Base-by-base conservation (phyloP, 2,113 vertebrate genomes). In the Manacus vitellinus region DNA sequence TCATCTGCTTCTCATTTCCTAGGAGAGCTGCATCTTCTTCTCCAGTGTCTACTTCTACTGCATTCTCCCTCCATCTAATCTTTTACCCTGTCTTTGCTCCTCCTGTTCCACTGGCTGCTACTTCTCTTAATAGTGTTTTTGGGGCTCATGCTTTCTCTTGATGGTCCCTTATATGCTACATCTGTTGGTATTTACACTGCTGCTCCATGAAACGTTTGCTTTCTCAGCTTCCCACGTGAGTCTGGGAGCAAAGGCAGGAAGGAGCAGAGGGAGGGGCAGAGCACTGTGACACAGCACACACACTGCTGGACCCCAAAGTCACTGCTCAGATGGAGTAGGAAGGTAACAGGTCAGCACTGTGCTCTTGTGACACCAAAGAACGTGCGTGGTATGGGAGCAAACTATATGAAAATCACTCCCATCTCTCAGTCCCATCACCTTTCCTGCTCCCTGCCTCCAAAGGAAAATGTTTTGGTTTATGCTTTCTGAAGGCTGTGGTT, bases 301-400 rank as follows among this genome's bases (percentile, higher is more conserved):
- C 6, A 11, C 3, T 33, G 51, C 65, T 59, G 44, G 39, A n/a
- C 65, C 68, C 20, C n/a, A 20, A 73, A 44, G 31, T 43, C 54
- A 19, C 23, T 15, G 1, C 54, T n/a, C 6, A 8, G 37, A 8
- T 5, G 30, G 14, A 59, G 22, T 8, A 8, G 33, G 58, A 79
- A 92, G 35, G 35, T 39, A 85, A 59, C 6, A 30, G 66, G 63
- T 33, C 47, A 33, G 30, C 16, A 4, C 49, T 51, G 71, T 74
- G 41, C 19, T 72, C 44, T 65, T 73, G 41, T 2, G 7, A 22
- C 17, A 31, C 41, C 4, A 2, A 85, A 68, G 9, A 21, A 41
- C 0, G 0, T 5, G 31, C 17, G 62, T 43, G 23, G 18, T 35
- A 35, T 1, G 4, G 27, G 55, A 76, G 13, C 17, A 17, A 44